Evolutionary conservation across 1,140 invertebrate species (phyloP).

Genomic region (Drosophila grimshawi): DNA sequence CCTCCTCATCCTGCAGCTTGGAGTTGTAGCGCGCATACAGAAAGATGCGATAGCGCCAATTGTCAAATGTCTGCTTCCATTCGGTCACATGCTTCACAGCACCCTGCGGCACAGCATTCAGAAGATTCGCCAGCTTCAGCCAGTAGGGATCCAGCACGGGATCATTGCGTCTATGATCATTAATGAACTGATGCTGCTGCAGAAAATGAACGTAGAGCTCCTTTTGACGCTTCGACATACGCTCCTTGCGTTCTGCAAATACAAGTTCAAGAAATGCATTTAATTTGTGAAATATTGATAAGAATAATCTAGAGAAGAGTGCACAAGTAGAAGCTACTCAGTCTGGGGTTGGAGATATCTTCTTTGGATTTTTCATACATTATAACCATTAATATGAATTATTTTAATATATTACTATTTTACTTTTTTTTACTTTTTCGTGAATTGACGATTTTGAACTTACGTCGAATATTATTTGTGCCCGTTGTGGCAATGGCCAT

Average conservation of each 20-base stretch:
- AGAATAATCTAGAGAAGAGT: no score
- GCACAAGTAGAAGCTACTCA: no score
- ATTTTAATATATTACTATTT: background rate
- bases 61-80: constrained; percentile 82
- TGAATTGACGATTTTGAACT: constrained; percentile 15
- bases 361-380: no score
- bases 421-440: no score
- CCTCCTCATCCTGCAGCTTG: constrained; percentile 77
- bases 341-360: no score
- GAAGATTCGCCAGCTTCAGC: constrained; percentile 74
- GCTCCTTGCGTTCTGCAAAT: constrained; percentile 74
- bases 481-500: constrained; percentile 59
- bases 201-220: constrained; percentile 79
- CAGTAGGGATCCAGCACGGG: constrained; percentile 77
- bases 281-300: background rate
- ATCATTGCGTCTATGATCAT: constrained; percentile 77
- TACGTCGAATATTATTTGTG: constrained; percentile 70
- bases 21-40: constrained; percentile 81
- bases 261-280: background rate
- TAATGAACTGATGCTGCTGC: constrained; percentile 79
- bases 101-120: constrained; percentile 78
- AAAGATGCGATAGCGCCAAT: constrained; percentile 82
- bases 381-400: no score
- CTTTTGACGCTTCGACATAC: constrained; percentile 81
- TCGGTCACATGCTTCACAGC: constrained; percentile 79